These are phyloP conservation scores for Thumatha senex DNA, from an alignment of 2,888 invertebrate genomes.

Conservation along the genomic window DNA sequence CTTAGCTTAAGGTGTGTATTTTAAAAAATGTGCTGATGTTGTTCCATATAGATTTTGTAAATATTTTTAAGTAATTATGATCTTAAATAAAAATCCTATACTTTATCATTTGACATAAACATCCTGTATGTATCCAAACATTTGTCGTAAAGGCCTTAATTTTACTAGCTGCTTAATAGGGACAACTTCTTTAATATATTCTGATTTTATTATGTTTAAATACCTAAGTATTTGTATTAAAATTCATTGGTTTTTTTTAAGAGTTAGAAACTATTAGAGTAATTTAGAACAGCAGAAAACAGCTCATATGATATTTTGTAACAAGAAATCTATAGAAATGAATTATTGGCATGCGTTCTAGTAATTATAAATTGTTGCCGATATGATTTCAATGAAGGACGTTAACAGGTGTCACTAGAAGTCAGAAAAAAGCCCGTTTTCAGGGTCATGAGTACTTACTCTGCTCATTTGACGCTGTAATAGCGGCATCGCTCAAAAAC, in stretches of 20 bases:
- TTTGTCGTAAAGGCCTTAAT: too few species aligned
- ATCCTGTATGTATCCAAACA: not conserved
- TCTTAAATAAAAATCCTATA: not conserved
- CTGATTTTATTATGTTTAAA: too few species aligned
- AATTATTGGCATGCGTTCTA: conserved; percentile 35
- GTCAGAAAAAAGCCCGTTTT: conserved; percentile 47
- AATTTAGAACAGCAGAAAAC: conserved; percentile 2
- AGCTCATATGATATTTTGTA: conserved; percentile 6
- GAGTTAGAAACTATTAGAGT: not conserved
- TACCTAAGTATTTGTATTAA: too few species aligned
- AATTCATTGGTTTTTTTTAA: too few species aligned
- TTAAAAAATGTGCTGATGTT: not conserved
- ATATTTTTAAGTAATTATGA: conserved; percentile 21
- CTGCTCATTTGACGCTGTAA: conserved; percentile 69
- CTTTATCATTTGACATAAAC: not conserved
- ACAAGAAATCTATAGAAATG: conserved; percentile 20
- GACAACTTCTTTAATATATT: too few species aligned
- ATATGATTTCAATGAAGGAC: conserved; percentile 51
- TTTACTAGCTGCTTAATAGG: too few species aligned
- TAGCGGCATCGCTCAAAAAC: conserved; percentile 60
- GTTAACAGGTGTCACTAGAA: conserved; percentile 67
- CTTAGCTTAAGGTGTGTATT: not conserved
- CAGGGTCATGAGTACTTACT: conserved; percentile 66
- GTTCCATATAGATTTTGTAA: conserved; percentile 8
- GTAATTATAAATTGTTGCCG: conserved; percentile 37